These are phyloP conservation scores for Vanessa cardui DNA, from an alignment of 2,888 invertebrate genomes.

Conservation along the genomic window DNA sequence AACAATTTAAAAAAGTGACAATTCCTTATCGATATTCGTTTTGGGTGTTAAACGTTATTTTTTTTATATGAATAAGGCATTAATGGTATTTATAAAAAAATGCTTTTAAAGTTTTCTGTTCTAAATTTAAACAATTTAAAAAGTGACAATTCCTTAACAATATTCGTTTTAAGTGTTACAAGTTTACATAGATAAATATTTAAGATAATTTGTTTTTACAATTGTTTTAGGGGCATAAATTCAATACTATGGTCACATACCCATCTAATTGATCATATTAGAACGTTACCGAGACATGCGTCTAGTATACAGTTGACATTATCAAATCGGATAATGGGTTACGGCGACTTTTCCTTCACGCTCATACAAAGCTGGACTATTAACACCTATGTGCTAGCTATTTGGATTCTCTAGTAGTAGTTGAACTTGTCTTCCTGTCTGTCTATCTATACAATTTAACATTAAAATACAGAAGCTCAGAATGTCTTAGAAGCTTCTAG, in stretches of 20 bases:
- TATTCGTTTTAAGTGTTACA: too few species aligned
- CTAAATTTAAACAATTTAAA: too few species aligned
- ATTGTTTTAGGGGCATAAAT: not conserved
- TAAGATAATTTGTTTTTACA: not conserved
- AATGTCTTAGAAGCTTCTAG: too few species aligned
- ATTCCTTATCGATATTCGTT: too few species aligned
- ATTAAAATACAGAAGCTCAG: too few species aligned
- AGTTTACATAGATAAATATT: not conserved
- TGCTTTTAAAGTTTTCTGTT: too few species aligned
- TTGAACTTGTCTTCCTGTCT: not conserved
- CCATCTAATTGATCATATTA: constrained; percentile 25
- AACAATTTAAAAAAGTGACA: too few species aligned
- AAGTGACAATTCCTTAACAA: too few species aligned
- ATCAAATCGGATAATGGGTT: constrained; percentile 13
- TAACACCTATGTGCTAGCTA: constrained; percentile 55
- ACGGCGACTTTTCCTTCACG: constrained; percentile 46
- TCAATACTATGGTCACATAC: constrained; percentile 1
- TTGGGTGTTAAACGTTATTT: too few species aligned
- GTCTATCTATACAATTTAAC: too few species aligned
- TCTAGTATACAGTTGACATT: constrained; percentile 8
- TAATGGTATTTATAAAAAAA: too few species aligned
- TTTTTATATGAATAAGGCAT: too few species aligned
- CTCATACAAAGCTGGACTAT: constrained; percentile 50
- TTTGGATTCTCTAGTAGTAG: constrained; percentile 27
- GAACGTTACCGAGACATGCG: constrained; percentile 17